Conservation (phyloP, 1,140 invertebrate species). For the Plutomurus gul region DNA sequence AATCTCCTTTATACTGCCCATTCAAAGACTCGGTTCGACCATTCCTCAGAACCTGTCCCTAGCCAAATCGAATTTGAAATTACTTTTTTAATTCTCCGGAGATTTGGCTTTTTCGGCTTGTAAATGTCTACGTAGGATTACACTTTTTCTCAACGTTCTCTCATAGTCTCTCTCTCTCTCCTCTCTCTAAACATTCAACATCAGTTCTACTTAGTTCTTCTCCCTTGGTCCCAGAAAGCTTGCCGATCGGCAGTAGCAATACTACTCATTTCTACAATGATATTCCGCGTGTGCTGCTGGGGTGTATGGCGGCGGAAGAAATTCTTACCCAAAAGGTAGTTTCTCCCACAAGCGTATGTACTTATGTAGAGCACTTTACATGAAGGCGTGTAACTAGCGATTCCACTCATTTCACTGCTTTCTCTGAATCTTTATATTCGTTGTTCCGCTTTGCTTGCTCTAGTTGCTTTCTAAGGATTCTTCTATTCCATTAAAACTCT, state of each 20-base stretch:
- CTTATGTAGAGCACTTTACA: no score
- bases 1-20: slow-evolving; percentile 42
- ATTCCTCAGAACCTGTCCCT: slow-evolving; percentile 44
- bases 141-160: not conserved
- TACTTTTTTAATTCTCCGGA: slow-evolving; percentile 50
- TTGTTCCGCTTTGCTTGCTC: not conserved
- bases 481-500: no score
- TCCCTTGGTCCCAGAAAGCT: not conserved
- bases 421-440: no score
- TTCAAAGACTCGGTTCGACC: slow-evolving; percentile 42
- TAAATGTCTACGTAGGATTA: slow-evolving; percentile 38
- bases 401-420: not conserved
- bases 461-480: not conserved
- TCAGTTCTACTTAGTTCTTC: slow-evolving; percentile 4
- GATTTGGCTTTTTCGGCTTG: slow-evolving; percentile 38
- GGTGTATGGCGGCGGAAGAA: no score
- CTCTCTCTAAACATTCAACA: not conserved
- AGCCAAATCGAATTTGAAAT: slow-evolving; percentile 50
- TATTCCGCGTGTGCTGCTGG: not conserved
- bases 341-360: no score
- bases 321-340: no score
- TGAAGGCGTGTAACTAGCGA: no score
- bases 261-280: not conserved
- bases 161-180: not conserved
- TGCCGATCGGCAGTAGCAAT: not conserved